Percentiles rank a stretch among this genome's conserved stretches.
These are phyloP conservation scores for Lacanobia oleracea DNA, from an alignment of 2,888 invertebrate genomes.

Conservation along the genomic window DNA sequence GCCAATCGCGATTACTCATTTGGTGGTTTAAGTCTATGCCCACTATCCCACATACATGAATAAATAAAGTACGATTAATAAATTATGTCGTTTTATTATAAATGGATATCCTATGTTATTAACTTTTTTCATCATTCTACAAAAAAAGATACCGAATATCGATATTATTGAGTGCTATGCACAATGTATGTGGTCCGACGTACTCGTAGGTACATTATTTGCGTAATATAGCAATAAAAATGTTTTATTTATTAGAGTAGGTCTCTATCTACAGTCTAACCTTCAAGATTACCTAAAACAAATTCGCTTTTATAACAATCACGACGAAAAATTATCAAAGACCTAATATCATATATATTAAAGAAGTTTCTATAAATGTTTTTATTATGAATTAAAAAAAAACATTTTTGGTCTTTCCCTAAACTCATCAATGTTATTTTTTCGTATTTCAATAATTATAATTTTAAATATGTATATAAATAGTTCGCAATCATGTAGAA, in stretches of 20 bases:
- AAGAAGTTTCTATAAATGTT: too few species aligned
- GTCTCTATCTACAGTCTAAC: not conserved
- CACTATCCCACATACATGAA: not conserved
- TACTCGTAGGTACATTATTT: not conserved
- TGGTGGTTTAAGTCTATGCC: not conserved
- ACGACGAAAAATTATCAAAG: not conserved
- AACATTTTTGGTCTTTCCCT: not conserved
- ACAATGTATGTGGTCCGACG: too few species aligned
- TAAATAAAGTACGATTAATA: too few species aligned
- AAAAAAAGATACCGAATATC: constrained; percentile 11
- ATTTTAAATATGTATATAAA: not conserved
- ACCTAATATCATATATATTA: too few species aligned
- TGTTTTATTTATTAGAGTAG: too few species aligned
- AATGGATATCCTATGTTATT: not conserved
- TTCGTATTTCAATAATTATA: constrained; percentile 1
- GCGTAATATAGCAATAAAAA: not conserved
- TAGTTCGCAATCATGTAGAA: not conserved
- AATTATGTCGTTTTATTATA: constrained; percentile 6
- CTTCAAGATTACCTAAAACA: not conserved
- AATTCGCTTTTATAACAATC: not conserved
- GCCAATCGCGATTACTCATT: not conserved
- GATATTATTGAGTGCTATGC: not conserved
- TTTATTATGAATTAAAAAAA: not conserved
- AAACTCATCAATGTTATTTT: not conserved
- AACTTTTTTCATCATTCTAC: constrained; percentile 3